Percentiles rank a stretch among this genome's conserved stretches.
These are phyloP conservation scores for Thereva unica DNA, from an alignment of 2,888 invertebrate genomes.

Conservation along the genomic window DNA sequence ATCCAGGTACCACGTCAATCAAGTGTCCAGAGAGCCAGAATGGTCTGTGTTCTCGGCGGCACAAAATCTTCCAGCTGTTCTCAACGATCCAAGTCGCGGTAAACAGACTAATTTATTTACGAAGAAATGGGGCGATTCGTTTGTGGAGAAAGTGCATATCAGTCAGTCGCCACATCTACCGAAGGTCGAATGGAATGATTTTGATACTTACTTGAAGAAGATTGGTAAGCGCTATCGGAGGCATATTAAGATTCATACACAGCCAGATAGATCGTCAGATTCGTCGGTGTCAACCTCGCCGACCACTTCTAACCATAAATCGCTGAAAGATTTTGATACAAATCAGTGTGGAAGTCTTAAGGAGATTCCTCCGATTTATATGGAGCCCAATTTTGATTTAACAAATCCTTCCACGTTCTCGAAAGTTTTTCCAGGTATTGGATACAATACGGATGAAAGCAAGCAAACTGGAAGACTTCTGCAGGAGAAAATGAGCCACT, in stretches of 20 bases:
- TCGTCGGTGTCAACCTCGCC: slow-evolving; percentile 4
- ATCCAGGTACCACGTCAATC: slow-evolving; percentile 65
- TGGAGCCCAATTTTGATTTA: slow-evolving; percentile 76
- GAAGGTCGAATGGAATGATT: slow-evolving; percentile 80
- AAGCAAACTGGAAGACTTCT: slow-evolving; percentile 67
- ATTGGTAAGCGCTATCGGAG: slow-evolving; percentile 69
- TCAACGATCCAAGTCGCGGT: slow-evolving; percentile 92
- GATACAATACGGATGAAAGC: slow-evolving; percentile 53
- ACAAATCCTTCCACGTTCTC: slow-evolving; percentile 81
- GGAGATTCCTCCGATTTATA: slow-evolving; percentile 83
- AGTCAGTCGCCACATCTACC: slow-evolving; percentile 80
- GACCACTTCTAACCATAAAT: slow-evolving; percentile 35
- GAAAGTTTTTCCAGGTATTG: slow-evolving; percentile 77
- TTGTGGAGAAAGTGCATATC: slow-evolving; percentile 81
- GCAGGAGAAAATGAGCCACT: slow-evolving; percentile 91
- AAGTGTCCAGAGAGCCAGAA: slow-evolving; percentile 58
- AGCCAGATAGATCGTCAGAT: slow-evolving; percentile 39
- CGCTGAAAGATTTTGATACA: slow-evolving; percentile 39
- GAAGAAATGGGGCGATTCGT: slow-evolving; percentile 96
- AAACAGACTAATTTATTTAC: slow-evolving; percentile 93
- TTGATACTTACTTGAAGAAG: slow-evolving; percentile 84
- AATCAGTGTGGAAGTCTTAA: slow-evolving; percentile 58
- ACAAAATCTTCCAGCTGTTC: slow-evolving; percentile 92
- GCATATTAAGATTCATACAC: slow-evolving; percentile 61
- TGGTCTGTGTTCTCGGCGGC: slow-evolving; percentile 76